phyloP scores from a whole-genome alignment of 64 coral and sea anemone genomes.

The Montipora foliosa region DNA sequence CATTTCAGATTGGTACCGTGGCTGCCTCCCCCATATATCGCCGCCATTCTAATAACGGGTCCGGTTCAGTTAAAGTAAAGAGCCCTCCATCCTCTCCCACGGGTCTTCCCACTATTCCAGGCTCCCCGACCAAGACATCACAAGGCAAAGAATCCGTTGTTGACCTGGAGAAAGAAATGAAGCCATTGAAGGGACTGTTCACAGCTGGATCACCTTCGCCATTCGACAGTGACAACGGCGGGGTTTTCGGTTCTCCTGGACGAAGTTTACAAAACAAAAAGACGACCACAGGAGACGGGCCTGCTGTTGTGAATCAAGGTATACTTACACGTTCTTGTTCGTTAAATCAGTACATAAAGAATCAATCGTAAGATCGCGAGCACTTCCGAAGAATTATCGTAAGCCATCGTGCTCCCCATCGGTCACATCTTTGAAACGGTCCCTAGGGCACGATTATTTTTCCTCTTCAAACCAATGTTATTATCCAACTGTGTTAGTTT shows the following conservation, averaged over 20 bases:
- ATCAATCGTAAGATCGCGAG: no score
- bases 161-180: constrained; percentile 59
- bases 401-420: not conserved
- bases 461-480: no score
- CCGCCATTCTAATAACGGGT: constrained; percentile 31
- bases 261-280: not conserved
- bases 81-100: constrained; percentile 60
- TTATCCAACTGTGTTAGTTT: no score
- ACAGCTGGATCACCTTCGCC: constrained; percentile 68
- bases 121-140: constrained; percentile 85
- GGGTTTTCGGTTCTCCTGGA: not conserved
- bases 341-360: not conserved
- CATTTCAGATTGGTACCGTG: constrained; percentile 56
- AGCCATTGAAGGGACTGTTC: constrained; percentile 83
- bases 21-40: constrained; percentile 32
- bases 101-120: constrained; percentile 81
- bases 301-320: constrained; percentile 55
- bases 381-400: not conserved
- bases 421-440: no score
- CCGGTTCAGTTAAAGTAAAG: constrained; percentile 31
- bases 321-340: not conserved
- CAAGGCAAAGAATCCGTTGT: constrained; percentile 20
- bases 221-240: not conserved
- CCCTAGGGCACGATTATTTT: no score
- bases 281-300: not conserved